Base-by-base conservation (phyloP, 2,888 invertebrate species). In the Dicyrtoma fusca region DNA sequence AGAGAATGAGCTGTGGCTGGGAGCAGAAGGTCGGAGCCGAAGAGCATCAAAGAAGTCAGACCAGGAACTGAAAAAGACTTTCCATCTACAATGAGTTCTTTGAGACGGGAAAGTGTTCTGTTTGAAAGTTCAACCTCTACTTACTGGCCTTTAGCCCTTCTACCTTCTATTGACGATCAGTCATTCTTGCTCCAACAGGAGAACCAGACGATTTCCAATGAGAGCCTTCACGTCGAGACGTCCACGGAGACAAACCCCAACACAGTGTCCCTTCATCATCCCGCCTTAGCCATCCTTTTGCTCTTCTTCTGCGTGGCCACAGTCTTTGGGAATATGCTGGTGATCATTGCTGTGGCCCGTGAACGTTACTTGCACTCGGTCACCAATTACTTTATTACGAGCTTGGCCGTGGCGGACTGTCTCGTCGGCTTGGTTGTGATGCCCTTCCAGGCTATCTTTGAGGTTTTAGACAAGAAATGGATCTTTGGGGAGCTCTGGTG, bases 371-470 rank as follows among this genome's bases (percentile, higher is more conserved):
- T 99, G 5, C 94, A 97, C 83, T 97, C 97, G 11, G 95, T 97
- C 10, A 98, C 98, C 8, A 97, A 97, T 84, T 98, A 97, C 83
- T 95, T 98, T 84, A 95, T 98, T 76, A 96, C 97, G 11, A 97
- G 97, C 14, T 85, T 98, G 76, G 98, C 98, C 0, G 93, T 96
- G 25, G 97, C 98, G 0, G 98, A 98, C 83, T 94, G 97, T 81
- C 86, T 98, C 57, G 97, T 98, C 4, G 98, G 98, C 0, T 86
- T 96, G 63, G 93, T 97, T 3, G 98, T 99, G 64, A 98, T 98
- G 98, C 98, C 98, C 0, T 95, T 98, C 84, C 93, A 94, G 76
- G 94, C 94, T 0, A 87, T 94, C 14, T 94, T 94, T 83, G 95
- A 95, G 84, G 91, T 94, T 14, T 85, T 94, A 34, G 92, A 92